Conservation (phyloP, 2,113 vertebrate species). For the Mormyrus iriodes region DNA sequence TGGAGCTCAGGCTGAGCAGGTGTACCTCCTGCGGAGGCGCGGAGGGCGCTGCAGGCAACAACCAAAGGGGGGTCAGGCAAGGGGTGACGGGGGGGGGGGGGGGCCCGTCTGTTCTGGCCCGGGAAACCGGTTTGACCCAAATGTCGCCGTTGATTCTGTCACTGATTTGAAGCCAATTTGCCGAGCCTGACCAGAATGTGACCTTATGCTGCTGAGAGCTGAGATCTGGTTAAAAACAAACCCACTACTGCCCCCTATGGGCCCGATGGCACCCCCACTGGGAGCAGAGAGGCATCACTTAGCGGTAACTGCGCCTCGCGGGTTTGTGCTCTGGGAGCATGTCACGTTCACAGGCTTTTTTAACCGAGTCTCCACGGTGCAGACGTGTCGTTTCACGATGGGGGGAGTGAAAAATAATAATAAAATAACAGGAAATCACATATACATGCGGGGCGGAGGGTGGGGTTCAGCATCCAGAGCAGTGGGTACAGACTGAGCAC, state of each 20-base stretch:
- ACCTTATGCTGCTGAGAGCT: not conserved
- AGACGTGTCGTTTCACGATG: constrained; percentile 30
- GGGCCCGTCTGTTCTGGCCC: constrained; percentile 60
- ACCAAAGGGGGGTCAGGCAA: constrained; percentile 69
- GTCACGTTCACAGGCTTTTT: not conserved
- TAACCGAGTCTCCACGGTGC: constrained; percentile 46
- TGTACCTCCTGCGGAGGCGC: constrained; percentile 93
- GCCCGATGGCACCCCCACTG: not conserved
- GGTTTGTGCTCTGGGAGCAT: not conserved
- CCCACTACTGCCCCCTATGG: not conserved
- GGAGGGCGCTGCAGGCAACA: constrained; percentile 76
- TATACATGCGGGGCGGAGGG: not conserved
- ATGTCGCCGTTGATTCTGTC: too few relatives aligned
- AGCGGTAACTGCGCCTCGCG: not conserved
- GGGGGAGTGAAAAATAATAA: constrained; percentile 14
- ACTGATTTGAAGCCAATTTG: not conserved
- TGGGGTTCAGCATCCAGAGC: constrained; percentile 15
- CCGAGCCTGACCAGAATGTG: not conserved
- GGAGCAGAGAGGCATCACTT: not conserved
- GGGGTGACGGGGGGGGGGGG: constrained; percentile 56
- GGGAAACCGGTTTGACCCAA: constrained; percentile 46
- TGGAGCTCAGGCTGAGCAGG: constrained; percentile 86
- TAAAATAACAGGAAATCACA: constrained; percentile 14
- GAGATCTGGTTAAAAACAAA: not conserved
- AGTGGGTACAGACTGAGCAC: constrained; percentile 1